A percentile compares a stretch with the other conserved stretches of the same genome.
These are phyloP conservation scores for Lycia hirtaria DNA, from an alignment of 2,888 invertebrate genomes.

Conservation along the genomic window DNA sequence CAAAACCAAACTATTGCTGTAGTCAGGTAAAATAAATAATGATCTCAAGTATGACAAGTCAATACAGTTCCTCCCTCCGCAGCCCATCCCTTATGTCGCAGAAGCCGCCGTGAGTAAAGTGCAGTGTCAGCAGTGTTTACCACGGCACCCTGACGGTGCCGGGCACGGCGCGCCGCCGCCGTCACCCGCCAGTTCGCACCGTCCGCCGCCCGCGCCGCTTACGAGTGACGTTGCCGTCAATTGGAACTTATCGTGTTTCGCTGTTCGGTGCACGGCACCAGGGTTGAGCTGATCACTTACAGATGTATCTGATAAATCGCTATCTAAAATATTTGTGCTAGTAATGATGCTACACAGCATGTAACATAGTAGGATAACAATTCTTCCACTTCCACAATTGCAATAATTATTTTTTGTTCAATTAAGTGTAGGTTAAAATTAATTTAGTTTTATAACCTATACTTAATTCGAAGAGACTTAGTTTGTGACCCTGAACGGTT, in stretches of 20 bases:
- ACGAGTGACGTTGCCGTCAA: slow-evolving; percentile 35
- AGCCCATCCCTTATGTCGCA: not conserved
- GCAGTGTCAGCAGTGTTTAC: slow-evolving; percentile 38
- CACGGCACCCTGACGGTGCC: slow-evolving; percentile 28
- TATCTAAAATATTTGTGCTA: too few relatives aligned
- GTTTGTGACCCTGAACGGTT: too few relatives aligned
- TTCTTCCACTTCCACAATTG: too few relatives aligned
- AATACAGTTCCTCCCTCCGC: not conserved
- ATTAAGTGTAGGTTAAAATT: too few relatives aligned
- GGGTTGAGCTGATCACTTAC: slow-evolving; percentile 39
- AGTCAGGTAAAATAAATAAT: too few relatives aligned
- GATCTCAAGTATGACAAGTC: not conserved
- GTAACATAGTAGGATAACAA: too few relatives aligned
- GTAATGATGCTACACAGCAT: too few relatives aligned
- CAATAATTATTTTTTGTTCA: too few relatives aligned
- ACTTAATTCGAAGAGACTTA: too few relatives aligned
- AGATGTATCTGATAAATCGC: not conserved
- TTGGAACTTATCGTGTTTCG: slow-evolving; percentile 59
- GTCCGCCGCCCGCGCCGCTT: slow-evolving; percentile 26
- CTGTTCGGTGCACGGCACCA: slow-evolving; percentile 16
- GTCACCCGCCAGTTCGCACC: too few relatives aligned
- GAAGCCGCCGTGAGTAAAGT: slow-evolving; percentile 30
- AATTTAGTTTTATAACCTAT: too few relatives aligned
- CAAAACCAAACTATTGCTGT: too few relatives aligned
- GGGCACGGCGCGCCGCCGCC: not conserved